Base-by-base conservation (phyloP, 2,888 invertebrate genomes). In the Volucella bombylans region DNA sequence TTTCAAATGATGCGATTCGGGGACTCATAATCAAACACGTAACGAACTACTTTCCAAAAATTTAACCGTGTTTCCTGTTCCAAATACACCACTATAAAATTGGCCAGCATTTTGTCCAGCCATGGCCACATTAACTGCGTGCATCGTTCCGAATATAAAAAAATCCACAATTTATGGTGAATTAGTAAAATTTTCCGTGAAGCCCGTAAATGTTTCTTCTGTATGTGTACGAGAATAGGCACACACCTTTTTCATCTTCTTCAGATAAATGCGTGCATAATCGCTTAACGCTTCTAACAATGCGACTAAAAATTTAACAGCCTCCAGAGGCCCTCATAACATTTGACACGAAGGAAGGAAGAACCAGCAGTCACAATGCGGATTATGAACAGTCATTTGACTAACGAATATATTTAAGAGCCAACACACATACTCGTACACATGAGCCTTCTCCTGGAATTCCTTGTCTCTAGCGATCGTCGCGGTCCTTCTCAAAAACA, bases 211-310 rank as follows among this genome's bases (percentile, higher is more conserved):
- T 67, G 59, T 50, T 81, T 55, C 62, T 62, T 50, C 71, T 59
- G 68, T 68, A 23, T 71, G 69, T 61, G 31, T 31, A 18, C 18
- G 18, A 18, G 18, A 1, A 18, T 31, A 31, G 6, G 6, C 6
- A 31, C 31, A 54, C 61, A 76, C 74, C 80, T 71, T 80, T 49
- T 74, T 18, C 61, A 80, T 74, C 80, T 71, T 77, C 62, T 64
- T 81, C 67, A 81, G 67, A 64, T 41, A 67, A 81, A 72, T 77
- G 76, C 85, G 73, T 85, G 81, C 81, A 85, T 85, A 85, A 85
- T 85, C 67, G 76, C 62, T 68, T 81, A 52, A 80, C 68, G 71
- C 71, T 72, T 39, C 61, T 39, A 85, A 71, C 80, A 80, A 77
- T 85, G 76, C 50, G 43, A 18, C 62, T 18, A 50, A 72, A 31